Percentiles rank a stretch among this genome's conserved stretches.
These are phyloP conservation scores for Cathartes aura DNA, from an alignment of 2,113 vertebrate species.

Conservation along the genomic window DNA sequence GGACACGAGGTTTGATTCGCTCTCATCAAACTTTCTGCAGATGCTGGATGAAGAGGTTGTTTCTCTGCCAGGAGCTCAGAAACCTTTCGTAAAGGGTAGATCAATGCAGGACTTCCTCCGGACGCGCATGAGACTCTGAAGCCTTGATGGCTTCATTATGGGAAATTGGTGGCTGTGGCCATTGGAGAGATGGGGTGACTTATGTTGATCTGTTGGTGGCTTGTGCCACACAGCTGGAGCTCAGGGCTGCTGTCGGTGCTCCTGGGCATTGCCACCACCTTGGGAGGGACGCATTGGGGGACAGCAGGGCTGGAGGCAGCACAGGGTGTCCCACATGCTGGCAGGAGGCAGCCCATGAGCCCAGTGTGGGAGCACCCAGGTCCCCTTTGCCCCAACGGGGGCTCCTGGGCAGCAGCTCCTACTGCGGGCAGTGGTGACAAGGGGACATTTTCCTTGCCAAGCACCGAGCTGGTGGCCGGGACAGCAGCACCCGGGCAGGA, in stretches of 20 bases:
- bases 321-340: rapidly evolving
- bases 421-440: background rate
- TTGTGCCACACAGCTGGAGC: background rate
- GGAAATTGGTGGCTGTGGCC: background rate
- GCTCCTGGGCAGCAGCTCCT: background rate
- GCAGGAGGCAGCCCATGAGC: background rate
- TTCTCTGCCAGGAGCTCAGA: background rate
- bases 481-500: rapidly evolving
- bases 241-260: background rate
- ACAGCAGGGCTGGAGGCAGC: background rate
- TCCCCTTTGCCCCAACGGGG: rapidly evolving
- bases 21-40: background rate
- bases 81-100: background rate
- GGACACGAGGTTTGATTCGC: background rate
- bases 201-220: background rate
- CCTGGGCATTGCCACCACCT: background rate
- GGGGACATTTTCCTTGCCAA: too few species aligned
- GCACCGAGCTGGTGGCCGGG: background rate
- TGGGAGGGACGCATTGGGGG: background rate
- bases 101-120: background rate
- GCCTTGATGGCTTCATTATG: background rate
- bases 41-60: background rate
- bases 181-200: background rate
- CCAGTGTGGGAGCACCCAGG: rapidly evolving
- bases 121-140: rapidly evolving